Evolutionary conservation across 2,888 invertebrate genomes (phyloP), one percentile per base, ranked within the genome.

Genomic region (Deilephila elpenor): DNA sequence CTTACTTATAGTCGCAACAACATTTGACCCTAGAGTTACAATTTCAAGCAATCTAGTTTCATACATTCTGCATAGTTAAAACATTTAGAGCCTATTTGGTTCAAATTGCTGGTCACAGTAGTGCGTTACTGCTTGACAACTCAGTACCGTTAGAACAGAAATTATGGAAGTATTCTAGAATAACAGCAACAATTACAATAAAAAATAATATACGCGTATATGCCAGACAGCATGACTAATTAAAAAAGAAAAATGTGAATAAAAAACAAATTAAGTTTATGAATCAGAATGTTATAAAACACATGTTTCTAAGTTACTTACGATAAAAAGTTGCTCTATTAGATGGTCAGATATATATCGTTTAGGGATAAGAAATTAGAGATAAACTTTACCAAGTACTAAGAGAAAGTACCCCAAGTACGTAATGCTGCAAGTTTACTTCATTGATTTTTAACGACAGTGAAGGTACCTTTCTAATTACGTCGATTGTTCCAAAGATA

Each of bases 401-500:
- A 37, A 25, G 62, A 60, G 71, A 73, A 71, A 71, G 53, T 73
- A 70, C 61, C 14, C 34, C 51, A 25, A 73, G 44, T 64, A 64
- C 34, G 53, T 53, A 73, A 73, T 74, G 71, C 61, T 71, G 70
- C 61, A 53, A 59, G 59, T 73, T 61, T n/a, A 73, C 70, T 73
- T 71, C 73, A 74, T 74, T 74, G 71, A 70, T 62, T 74, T 70
- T 74, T 74, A 74, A 74, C 62, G 73, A 74, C 73, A 73, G 74
- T 72, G 74, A 77, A 75, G 75, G 56, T 64, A 74, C 75, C 76
- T 70, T 61, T 73, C 75, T 79, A 80, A 81, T 80, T 82, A 75
- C 61, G 72, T 44, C 70, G 59, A 82, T 80, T 79, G 76, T 81
- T 79, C 60, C 73, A 73, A 56, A 71, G 74, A 73, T 71, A 76